phyloP scores from a whole-genome alignment of 2,113 vertebrate genomes.

The Hemiprocne comata region DNA sequence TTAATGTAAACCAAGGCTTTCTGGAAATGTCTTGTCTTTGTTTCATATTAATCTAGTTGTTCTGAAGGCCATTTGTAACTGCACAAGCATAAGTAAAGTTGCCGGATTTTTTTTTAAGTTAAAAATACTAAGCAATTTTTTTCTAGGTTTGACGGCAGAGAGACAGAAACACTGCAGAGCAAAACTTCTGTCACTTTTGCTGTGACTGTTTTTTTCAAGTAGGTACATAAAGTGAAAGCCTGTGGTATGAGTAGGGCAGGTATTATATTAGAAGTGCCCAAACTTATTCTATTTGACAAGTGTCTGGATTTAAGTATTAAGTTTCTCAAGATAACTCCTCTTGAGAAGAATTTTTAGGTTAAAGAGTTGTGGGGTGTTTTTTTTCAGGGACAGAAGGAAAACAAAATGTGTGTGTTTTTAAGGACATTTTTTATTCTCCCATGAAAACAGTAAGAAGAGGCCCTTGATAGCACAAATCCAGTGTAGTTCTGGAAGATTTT shows the following conservation, averaged over 20 bases:
- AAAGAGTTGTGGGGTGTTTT: neutral
- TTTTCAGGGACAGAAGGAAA: neutral
- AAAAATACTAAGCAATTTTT: neutral
- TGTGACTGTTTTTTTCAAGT: neutral
- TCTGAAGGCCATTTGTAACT: neutral
- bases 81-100: neutral
- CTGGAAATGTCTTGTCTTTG: neutral
- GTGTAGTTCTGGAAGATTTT: neutral
- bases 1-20: neutral
- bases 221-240: neutral
- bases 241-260: neutral
- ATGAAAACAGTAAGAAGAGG: neutral
- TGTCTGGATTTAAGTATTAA: neutral
- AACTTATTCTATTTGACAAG: neutral
- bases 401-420: neutral
- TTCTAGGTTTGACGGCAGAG: neutral
- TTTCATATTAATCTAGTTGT: neutral
- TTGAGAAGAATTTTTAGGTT: neutral
- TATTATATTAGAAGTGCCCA: neutral
- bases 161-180: neutral
- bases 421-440: neutral
- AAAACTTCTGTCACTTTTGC: neutral
- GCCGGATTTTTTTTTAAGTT: neutral
- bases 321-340: neutral
- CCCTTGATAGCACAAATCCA: neutral